These are phyloP conservation scores for Sternotherus odoratus DNA, from an alignment of 2,797 vertebrate genomes.

Conservation along the genomic window DNA sequence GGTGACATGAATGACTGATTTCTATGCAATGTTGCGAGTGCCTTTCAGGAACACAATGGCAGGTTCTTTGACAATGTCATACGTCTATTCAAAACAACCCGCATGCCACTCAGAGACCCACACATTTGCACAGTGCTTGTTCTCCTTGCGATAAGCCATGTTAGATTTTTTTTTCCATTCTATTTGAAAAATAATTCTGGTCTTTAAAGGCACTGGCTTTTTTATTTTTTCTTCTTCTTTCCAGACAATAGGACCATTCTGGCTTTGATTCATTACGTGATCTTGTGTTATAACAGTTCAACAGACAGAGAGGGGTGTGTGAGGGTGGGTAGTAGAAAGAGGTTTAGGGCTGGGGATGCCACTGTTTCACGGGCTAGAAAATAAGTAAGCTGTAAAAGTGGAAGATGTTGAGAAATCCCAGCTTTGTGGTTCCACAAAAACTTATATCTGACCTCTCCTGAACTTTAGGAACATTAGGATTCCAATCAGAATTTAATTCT, in stretches of 20 bases:
- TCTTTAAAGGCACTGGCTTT: conserved; percentile 52
- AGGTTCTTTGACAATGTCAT: conserved; percentile 67
- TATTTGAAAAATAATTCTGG: conserved; percentile 62
- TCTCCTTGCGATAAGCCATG: conserved; percentile 54
- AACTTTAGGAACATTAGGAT: neutral
- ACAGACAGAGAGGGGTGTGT: neutral
- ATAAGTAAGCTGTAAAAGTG: neutral
- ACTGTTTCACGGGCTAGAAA: conserved; percentile 48
- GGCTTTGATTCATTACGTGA: conserved; percentile 32
- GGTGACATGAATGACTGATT: conserved; percentile 37
- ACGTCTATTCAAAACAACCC: conserved; percentile 56
- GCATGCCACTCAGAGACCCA: conserved; percentile 63
- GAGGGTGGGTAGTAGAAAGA: neutral
- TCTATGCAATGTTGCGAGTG: conserved; percentile 57
- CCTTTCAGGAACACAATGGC: conserved; percentile 54
- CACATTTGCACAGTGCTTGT: conserved; percentile 48
- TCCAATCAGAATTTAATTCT: no score
- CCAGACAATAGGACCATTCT: conserved; percentile 44
- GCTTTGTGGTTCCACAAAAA: neutral
- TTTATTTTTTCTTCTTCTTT: conserved; percentile 42
- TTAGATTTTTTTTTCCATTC: conserved; percentile 26
- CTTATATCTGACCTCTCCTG: no score
- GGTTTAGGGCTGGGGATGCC: neutral
- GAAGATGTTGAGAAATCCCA: neutral
- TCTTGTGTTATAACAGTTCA: neutral